These are phyloP conservation scores for Micromussa lordhowensis DNA, from an alignment of 92 coral and sea anemone genomes.

Conservation along the genomic window DNA sequence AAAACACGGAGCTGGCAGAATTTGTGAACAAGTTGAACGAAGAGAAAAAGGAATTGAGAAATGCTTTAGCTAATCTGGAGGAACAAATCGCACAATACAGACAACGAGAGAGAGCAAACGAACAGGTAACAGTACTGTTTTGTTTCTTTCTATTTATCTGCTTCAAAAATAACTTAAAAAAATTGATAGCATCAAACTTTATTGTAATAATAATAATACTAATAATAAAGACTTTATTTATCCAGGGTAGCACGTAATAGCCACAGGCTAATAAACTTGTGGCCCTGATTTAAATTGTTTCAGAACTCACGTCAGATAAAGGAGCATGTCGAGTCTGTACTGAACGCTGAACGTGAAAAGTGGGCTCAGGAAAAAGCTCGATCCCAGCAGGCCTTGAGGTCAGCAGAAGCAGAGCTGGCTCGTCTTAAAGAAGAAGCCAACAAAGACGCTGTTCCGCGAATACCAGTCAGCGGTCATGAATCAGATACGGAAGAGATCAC, in stretches of 20 bases:
- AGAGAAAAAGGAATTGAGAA: slow-evolving; percentile 89
- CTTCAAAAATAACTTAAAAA: background rate
- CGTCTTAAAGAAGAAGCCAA: slow-evolving; percentile 73
- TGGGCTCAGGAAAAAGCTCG: slow-evolving; percentile 86
- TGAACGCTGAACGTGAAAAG: slow-evolving; percentile 82
- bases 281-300: too few relatives aligned
- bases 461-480: slow-evolving; percentile 53
- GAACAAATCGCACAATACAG: slow-evolving; percentile 86
- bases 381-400: slow-evolving; percentile 77
- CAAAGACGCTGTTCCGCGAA: slow-evolving; percentile 39
- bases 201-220: too few relatives aligned
- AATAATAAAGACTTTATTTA: too few relatives aligned
- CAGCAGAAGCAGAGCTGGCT: slow-evolving; percentile 73
- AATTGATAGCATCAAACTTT: background rate
- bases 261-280: too few relatives aligned
- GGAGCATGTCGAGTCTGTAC: slow-evolving; percentile 79
- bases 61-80: slow-evolving; percentile 82
- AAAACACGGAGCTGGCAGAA: slow-evolving; percentile 89
- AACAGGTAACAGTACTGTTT: slow-evolving; percentile 62
- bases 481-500: slow-evolving; percentile 54
- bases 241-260: too few relatives aligned
- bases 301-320: slow-evolving; percentile 78
- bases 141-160: background rate
- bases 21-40: slow-evolving; percentile 85
- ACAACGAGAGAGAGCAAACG: slow-evolving; percentile 76